Conservation (phyloP, 2,797 vertebrate genomes). For the Saxicola maurus region DNA sequence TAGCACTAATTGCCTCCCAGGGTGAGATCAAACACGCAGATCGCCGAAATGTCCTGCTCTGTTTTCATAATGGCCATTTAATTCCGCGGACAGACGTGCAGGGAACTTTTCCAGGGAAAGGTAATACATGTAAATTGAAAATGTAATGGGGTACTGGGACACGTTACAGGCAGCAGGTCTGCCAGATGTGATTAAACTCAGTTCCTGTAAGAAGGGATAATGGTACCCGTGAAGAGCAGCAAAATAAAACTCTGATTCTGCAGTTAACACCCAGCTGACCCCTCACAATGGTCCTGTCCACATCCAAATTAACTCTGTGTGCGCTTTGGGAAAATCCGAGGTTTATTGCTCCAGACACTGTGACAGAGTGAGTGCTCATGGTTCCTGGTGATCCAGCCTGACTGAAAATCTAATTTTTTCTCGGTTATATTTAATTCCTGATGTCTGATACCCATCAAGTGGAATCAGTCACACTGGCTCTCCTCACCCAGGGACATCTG, state of each 20-base stretch:
- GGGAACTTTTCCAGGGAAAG: slow-evolving; percentile 29
- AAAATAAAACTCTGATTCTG: slow-evolving; percentile 1
- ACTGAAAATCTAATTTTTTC: background rate
- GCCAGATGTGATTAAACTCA: slow-evolving; percentile 51
- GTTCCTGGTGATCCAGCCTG: background rate
- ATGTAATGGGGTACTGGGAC: slow-evolving; percentile 41
- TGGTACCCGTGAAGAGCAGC: background rate
- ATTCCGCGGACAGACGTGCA: slow-evolving; percentile 15
- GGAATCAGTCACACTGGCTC: background rate
- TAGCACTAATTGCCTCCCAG: slow-evolving; percentile 44
- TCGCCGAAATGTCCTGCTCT: slow-evolving; percentile 15
- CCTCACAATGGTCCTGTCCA: background rate
- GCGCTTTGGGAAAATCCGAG: background rate
- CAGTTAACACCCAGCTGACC: background rate
- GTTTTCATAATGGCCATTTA: slow-evolving; percentile 49
- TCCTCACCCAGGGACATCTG: background rate
- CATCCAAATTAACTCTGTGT: background rate
- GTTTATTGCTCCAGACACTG: background rate
- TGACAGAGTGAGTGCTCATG: background rate
- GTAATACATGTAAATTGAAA: slow-evolving; percentile 59
- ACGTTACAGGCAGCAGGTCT: slow-evolving; percentile 30
- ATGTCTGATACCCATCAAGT: background rate
- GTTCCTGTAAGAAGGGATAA: background rate
- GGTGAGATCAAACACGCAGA: slow-evolving; percentile 32
- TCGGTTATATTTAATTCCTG: background rate